Base-by-base conservation (phyloP, 2,797 vertebrate genomes). In the Mormyrus hasselquistii region DNA sequence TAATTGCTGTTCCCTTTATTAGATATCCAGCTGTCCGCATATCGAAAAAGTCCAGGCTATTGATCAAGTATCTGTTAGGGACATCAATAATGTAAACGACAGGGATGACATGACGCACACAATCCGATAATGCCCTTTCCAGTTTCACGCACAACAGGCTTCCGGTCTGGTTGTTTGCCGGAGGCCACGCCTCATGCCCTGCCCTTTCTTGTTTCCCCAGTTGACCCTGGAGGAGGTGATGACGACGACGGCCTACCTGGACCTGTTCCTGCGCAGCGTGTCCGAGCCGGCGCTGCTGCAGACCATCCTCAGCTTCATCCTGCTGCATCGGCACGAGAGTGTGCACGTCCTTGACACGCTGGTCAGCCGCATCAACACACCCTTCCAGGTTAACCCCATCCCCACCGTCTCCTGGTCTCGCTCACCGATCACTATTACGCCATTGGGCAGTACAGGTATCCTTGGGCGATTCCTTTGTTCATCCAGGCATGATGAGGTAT, bases 301-400 rank as follows among this genome's bases (percentile, higher is more conserved):
- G 95, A 97, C 97, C 16, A 98, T 99, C 92, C 97, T 99, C 65
- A 97, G 96, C 86, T 99, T 99, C 90, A 97, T 99, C 93, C 95
- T 99, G 62, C 94, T 99, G 91, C 98, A 99, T 92, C 96, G 92
- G 47, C 97, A 99, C 0, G 99, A 99, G 92, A 97, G 95, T 1
- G 97, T 99, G 86, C 96, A 98, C 91, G 98, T 99, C 90, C 93
- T 99, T 41, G 99, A 99, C 62, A 99, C 98, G 0, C 96, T 99
- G 5, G 98, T 99, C 22, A 99, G 98, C 94, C 96, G 98, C 69
- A 98, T 99, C 95, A 99, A 99, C 95, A 99, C 98, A 0, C 98
- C 98, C 0, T 99, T 98, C 93, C 97, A 97, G 97, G 99, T 99
- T 94, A 94, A 94, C 9, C n/a, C 1, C 2, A 0, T 12, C 4